phyloP scores from a whole-genome alignment of 1,140 invertebrate species.

The Drosophila aff. region DNA sequence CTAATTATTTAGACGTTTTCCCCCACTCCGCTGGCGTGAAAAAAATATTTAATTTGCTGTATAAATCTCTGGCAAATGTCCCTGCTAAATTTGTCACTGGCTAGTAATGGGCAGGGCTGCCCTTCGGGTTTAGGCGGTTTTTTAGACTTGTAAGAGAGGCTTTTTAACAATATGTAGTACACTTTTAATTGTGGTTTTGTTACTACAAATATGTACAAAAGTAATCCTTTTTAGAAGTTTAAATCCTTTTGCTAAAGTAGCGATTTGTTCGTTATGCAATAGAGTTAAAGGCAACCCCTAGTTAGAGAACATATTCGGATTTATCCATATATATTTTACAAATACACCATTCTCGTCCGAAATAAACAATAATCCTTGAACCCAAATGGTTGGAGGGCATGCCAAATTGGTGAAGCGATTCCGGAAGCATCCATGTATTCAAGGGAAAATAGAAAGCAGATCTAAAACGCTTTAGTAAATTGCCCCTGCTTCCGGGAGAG shows the following conservation, averaged over 20 bases:
- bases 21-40: constrained; percentile 29
- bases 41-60: constrained; percentile 63
- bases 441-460: constrained; percentile 13
- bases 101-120: constrained; percentile 17
- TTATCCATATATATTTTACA: neutral
- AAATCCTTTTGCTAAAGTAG: neutral
- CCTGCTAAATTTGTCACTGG: constrained; percentile 32
- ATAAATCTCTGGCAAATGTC: constrained; percentile 55
- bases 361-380: constrained; percentile 3
- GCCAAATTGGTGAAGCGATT: constrained; percentile 13
- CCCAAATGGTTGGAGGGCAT: constrained; percentile 1
- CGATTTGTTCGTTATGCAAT: neutral
- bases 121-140: neutral
- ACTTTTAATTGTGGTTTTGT: neutral
- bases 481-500: constrained; percentile 43
- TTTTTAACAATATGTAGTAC: neutral
- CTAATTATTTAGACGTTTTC: constrained; percentile 77
- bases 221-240: too few species aligned
- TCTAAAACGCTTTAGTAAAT: constrained; percentile 49
- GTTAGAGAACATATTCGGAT: neutral
- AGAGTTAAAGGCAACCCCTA: neutral
- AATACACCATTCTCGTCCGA: neutral
- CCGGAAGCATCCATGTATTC: constrained; percentile 10
- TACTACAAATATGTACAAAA: neutral
- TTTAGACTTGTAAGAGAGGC: neutral